Base-by-base conservation (phyloP, 2,797 vertebrate genomes). In the Parauchenoglanis ngamensis region DNA sequence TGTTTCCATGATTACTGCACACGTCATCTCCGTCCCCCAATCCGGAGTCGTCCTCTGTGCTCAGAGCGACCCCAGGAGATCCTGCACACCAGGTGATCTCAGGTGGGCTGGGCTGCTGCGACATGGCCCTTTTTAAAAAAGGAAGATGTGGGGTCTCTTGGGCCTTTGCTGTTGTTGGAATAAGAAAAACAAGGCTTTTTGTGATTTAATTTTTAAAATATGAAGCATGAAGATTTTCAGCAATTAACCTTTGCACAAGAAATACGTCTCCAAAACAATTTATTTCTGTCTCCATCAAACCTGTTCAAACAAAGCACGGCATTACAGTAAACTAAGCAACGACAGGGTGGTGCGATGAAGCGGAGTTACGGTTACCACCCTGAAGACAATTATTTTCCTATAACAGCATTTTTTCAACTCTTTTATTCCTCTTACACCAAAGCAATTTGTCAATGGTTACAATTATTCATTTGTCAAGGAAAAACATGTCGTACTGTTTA, bases 41-140 rank as follows among this genome's bases (percentile, higher is more conserved):
- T 93, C 96, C 97, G 78, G 97, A 98, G 93, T 98, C 97, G 92
- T 95, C 94, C 93, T 98, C 97, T 61, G 96, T 94, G 88, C 97
- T 96, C 70, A 93, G 93, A 84, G 96, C 93, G 89, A 92, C 92
- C 90, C 94, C 95, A 90, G 94, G 91, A 90, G 94, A 89, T 89
- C 94, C 95, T 85, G 94, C 94, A 93, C 92, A 95, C 90, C 93
- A 95, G 93, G 96, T 95, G 92, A 92, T 91, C 91, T 90, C 90
- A 87, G 91, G 91, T 90, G 90, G 90, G 88, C 84, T 85, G 67
- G 63, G 90, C 89, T 40, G 91, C 82, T 94, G 92, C 86, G 94
- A 94, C 95, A 96, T 96, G 86, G 94, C 94, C 92, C 92, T 91
- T 93, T 91, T 79, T 87, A 84, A 92, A 93, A 44, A 63, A 63